A percentile compares a stretch with the other conserved stretches of the same genome.
These are phyloP conservation scores for Halocynthia aurantium DNA, from an alignment of 23 tunicate species.

Conservation along the genomic window DNA sequence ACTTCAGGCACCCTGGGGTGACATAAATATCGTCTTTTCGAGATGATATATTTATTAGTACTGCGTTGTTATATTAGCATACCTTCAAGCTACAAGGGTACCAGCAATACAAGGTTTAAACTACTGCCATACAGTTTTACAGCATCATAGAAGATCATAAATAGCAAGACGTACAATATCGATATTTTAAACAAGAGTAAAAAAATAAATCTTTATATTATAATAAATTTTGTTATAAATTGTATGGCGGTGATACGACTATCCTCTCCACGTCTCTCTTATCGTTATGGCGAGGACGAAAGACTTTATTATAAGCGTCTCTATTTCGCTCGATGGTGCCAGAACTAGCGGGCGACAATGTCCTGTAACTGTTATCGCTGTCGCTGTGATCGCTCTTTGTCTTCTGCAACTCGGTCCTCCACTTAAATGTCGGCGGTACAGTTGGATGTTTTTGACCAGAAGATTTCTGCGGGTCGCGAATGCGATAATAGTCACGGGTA, in stretches of 20 bases:
- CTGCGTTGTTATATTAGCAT: too few species aligned
- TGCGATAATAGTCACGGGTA: neutral
- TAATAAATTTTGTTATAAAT: constrained; percentile 28
- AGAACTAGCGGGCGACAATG: constrained; percentile 29
- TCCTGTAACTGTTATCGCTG: constrained; percentile 10
- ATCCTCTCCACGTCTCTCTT: constrained; percentile 37
- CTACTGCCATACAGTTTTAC: too few species aligned
- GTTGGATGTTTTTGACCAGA: neutral
- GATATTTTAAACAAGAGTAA: too few species aligned
- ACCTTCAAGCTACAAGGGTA: too few species aligned
- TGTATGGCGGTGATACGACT: constrained; percentile 57
- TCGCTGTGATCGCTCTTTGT: constrained; percentile 17
- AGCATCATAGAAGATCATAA: too few species aligned
- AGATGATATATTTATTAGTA: too few species aligned
- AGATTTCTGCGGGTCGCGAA: neutral
- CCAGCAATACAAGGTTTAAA: too few species aligned
- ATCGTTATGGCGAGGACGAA: constrained; percentile 23
- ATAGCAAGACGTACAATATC: too few species aligned
- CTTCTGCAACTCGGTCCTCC: neutral
- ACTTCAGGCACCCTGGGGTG: too few species aligned
- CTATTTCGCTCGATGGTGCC: constrained; percentile 50
- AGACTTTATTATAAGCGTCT: constrained; percentile 32
- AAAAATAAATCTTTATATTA: too few species aligned
- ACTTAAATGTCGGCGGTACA: constrained; percentile 4
- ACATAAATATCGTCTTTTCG: too few species aligned